Base-by-base conservation (phyloP, 2,797 vertebrate species). In the Sus cebifrons region DNA sequence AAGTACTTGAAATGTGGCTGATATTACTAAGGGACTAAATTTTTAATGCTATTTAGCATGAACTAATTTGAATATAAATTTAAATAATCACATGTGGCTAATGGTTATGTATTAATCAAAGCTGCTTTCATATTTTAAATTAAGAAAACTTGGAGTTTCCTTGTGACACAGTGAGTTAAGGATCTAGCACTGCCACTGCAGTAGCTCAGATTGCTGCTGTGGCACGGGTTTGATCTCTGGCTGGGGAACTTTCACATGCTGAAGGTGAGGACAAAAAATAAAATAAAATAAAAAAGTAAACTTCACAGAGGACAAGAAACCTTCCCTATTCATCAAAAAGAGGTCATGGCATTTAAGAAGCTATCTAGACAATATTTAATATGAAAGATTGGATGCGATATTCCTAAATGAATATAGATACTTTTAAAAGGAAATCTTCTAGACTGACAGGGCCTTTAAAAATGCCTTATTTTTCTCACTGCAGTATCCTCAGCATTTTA, bases 21-120 rank as follows among this genome's bases (percentile, higher is more conserved):
- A 10, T 49, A 49, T 49, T 79, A 94, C 29, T 79, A 52, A 64
- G 25, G 0, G 21, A 58, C 11, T 85, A 40, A 56, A 83, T 6
- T 89, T 96, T 94, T 40, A 77, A 82, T 78, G 21, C 4, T 32
- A 58, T 81, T 84, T 79, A 88, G 83, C 74, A 95, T 64, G 29
- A 87, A 64, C 6, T 44, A 71, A 54, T 86, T 96, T 94, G 44
- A 94, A 89, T 44, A 82, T 49, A 78, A 89, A 94, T 92, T 81
- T 54, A 77, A 78, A 82, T 68, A 82, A 5, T 9, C 18, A n/a
- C 12, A 21, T 73, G 29, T 82, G 1, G 9, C 62, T 86, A 86
- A 70, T 70, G 40, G 16, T 7, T 71, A 16, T n/a, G 10, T 67
- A 78, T 52, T 92, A 25, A 56, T 62, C 79, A 54, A 7, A 14